Evolutionary conservation across 2,797 vertebrate genomes (phyloP).

Genomic region (Octomys mimax): DNA sequence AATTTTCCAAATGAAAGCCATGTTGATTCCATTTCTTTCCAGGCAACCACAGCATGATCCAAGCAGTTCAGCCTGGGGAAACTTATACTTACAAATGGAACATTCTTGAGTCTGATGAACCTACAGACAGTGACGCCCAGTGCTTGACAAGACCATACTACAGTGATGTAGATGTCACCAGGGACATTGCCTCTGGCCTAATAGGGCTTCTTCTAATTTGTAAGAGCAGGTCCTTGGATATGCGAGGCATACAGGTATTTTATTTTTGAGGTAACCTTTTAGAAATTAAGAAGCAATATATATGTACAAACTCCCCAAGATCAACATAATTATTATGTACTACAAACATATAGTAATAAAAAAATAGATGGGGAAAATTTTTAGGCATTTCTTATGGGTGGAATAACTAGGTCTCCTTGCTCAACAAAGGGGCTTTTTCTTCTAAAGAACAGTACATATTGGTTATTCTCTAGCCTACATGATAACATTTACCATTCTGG

Average conservation of each 20-base stretch:
- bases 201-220: constrained; percentile 97
- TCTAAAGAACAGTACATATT: background rate
- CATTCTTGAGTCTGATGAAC: constrained; percentile 93
- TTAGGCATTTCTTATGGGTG: background rate
- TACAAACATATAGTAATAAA: background rate
- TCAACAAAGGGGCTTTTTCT: background rate
- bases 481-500: background rate
- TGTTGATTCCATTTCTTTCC: constrained; percentile 59
- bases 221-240: constrained; percentile 94
- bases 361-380: background rate
- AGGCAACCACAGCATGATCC: constrained; percentile 92
- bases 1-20: background rate
- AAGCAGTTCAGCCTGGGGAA: constrained; percentile 93
- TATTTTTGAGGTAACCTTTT: background rate
- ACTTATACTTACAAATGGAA: constrained; percentile 94
- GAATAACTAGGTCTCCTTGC: background rate
- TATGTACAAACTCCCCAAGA: background rate
- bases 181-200: constrained; percentile 96
- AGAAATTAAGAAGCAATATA: background rate
- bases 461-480: background rate
- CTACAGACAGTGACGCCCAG: constrained; percentile 91
- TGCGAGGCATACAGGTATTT: constrained; percentile 95
- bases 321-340: background rate
- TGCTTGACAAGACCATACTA: constrained; percentile 97
- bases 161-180: constrained; percentile 94